A percentile compares a stretch with the other conserved stretches of the same genome.
Evolutionary conservation across 2,113 vertebrate species (phyloP).

Genomic region (Dissostichus mawsoni): DNA sequence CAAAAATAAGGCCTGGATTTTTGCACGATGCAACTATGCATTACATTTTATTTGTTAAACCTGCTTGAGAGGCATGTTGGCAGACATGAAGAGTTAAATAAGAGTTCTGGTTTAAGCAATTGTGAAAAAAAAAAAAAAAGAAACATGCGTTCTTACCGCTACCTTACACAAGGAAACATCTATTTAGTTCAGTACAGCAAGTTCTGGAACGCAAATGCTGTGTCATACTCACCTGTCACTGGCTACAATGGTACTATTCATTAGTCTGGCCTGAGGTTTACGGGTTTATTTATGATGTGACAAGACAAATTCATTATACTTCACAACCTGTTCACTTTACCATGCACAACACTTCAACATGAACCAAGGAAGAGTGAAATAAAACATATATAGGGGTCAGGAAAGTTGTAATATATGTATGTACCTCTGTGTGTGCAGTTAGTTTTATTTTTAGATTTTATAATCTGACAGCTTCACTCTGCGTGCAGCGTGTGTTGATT

Average conservation of each 20-base stretch:
- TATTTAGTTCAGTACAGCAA: conserved; percentile 29
- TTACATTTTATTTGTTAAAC: background rate
- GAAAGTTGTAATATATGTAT: background rate
- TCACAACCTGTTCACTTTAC: background rate
- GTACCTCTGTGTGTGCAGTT: background rate
- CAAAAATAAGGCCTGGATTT: no score
- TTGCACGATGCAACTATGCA: background rate
- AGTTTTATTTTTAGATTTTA: background rate
- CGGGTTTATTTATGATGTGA: conserved; percentile 11
- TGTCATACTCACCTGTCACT: conserved; percentile 41
- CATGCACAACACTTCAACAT: background rate
- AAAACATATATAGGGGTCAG: background rate
- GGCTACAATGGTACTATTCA: background rate
- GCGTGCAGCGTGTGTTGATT: background rate
- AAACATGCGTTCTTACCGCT: conserved; percentile 30
- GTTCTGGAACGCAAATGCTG: background rate
- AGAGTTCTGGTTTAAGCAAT: conserved; percentile 11
- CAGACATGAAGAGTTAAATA: conserved; percentile 1
- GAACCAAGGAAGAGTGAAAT: background rate
- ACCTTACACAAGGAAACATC: conserved; percentile 3
- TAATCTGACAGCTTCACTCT: background rate
- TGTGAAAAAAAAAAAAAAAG: conserved; percentile 27
- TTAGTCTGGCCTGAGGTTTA: background rate
- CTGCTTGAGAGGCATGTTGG: conserved; percentile 16
- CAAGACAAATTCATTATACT: background rate